Base-by-base conservation (phyloP, 2,888 invertebrate species). In the Didymodactylos carnosus region DNA sequence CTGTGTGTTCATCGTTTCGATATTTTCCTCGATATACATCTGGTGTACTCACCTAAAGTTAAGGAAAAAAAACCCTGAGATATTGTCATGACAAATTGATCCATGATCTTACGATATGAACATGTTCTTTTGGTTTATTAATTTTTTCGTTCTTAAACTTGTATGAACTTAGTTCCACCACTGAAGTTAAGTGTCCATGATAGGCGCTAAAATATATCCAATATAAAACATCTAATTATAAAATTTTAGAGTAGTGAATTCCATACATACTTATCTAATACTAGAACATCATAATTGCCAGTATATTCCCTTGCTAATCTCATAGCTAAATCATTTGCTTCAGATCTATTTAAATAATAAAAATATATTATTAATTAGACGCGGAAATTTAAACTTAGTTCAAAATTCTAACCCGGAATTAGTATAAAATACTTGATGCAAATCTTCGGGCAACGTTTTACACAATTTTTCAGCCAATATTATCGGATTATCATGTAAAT, bases 121-220 rank as follows among this genome's bases (percentile, higher is more conserved):
- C 84, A 81, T 82, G 82, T 35, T 83, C 82, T 75, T 82, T 89
- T 16, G 27, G 6, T 46, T 76, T 77, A 70, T 73, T 69, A 77
- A 90, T 89, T 79, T 91, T 91, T 75, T 91, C 90, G 80, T 90
- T 88, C 84, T 91, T 91, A 85, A 94, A 92, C 86, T 99, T 99
- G 88, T 97, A 97, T 73, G 97, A 95, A 78, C 95, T 97, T 82
- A 99, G 90, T 86, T 94, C 92, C 86, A 97, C 94, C 84, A 92
- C 88, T 76, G 94, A 90, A 75, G 90, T 90, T 83, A 97, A 88
- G 84, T 97, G 95, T 77, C 98, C 98, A 85, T 98, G 98, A 87
- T 98, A 98, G 75, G 97, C 98, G 86, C 53, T 53, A 53, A 53
- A 1, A 53, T 0, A 25, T 27, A 14, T 14, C 29, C 3, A 6